Conservation (phyloP, 2,113 vertebrate genomes). For the Neolamprologus brichardi region DNA sequence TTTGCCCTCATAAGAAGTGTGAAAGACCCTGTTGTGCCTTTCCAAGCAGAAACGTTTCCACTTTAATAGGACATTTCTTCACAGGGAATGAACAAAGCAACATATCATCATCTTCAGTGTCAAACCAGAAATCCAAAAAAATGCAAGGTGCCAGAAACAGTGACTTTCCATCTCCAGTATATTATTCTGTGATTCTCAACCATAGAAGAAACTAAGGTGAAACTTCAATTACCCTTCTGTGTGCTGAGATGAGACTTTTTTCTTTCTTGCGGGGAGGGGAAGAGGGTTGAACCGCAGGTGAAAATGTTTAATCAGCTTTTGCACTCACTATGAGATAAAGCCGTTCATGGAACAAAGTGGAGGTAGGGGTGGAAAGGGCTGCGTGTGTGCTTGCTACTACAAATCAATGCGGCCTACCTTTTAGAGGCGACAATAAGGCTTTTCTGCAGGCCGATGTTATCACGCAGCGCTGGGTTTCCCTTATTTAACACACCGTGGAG, state of each 20-base stretch:
- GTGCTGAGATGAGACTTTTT: slow-evolving; percentile 1
- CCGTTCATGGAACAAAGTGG: not conserved
- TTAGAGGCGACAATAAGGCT: not conserved
- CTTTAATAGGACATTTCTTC: not conserved
- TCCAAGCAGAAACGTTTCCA: not conserved
- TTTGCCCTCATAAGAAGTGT: not conserved
- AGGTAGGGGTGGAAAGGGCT: not conserved
- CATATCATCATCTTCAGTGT: not conserved
- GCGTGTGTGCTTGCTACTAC: not conserved
- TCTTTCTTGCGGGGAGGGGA: not conserved
- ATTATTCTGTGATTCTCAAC: not conserved
- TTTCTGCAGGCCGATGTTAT: not conserved
- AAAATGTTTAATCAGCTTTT: slow-evolving; percentile 45
- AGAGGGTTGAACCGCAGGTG: slow-evolving; percentile 4
- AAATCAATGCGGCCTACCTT: slow-evolving; percentile 8
- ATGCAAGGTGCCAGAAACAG: not conserved
- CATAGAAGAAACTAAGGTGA: slow-evolving; percentile 5
- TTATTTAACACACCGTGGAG: not conserved
- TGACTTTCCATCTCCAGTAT: not conserved
- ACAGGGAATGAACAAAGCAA: not conserved
- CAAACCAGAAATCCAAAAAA: not conserved
- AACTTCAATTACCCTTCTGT: slow-evolving; percentile 42
- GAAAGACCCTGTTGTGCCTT: not conserved
- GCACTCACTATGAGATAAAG: slow-evolving; percentile 30
- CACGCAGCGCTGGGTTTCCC: not conserved